Percentiles rank a stretch among this genome's conserved stretches.
These are phyloP conservation scores for Lasioglossum malachurum DNA, from an alignment of 2,888 invertebrate genomes.

Conservation along the genomic window DNA sequence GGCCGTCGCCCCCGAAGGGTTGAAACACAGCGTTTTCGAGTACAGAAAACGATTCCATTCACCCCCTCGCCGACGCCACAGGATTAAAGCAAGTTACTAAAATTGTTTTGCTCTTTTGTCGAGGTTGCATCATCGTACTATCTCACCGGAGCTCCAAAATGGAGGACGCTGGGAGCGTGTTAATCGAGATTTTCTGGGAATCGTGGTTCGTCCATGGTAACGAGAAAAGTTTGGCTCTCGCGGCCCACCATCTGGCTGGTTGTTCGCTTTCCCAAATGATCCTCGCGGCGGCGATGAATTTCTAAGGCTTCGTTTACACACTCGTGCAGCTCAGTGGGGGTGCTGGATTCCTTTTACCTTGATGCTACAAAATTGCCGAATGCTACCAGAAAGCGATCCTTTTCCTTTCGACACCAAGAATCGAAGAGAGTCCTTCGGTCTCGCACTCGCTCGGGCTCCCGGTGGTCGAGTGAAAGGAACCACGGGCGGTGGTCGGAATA, in stretches of 20 bases:
- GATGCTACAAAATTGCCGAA: conserved; percentile 39
- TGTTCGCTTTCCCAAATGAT: conserved; percentile 25
- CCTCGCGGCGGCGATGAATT: conserved; percentile 19
- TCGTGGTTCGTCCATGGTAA: conserved; percentile 10
- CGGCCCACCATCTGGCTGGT: conserved; percentile 34
- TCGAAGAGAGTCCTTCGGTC: conserved; percentile 11
- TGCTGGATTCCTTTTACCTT: conserved; percentile 18
- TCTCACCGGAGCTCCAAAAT: not conserved
- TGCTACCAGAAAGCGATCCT: conserved; percentile 53
- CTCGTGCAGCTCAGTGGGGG: conserved; percentile 30
- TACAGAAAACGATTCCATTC: not conserved
- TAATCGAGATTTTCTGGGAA: conserved; percentile 40
- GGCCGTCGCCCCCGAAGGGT: not conserved
- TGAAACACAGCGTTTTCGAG: not conserved
- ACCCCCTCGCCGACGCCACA: not conserved
- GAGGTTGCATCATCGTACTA: not conserved
- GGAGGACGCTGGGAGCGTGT: not conserved
- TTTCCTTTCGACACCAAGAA: conserved; percentile 6
- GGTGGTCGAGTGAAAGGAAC: conserved; percentile 45
- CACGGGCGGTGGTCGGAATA: conserved; percentile 37
- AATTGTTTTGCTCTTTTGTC: conserved; percentile 5
- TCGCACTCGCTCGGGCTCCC: not conserved
- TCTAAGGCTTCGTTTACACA: conserved; percentile 19
- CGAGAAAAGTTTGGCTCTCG: conserved; percentile 22
- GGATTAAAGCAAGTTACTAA: no score